Evolutionary conservation across 2,797 vertebrate species (phyloP).

Genomic region (Gymnodraco acuticeps): DNA sequence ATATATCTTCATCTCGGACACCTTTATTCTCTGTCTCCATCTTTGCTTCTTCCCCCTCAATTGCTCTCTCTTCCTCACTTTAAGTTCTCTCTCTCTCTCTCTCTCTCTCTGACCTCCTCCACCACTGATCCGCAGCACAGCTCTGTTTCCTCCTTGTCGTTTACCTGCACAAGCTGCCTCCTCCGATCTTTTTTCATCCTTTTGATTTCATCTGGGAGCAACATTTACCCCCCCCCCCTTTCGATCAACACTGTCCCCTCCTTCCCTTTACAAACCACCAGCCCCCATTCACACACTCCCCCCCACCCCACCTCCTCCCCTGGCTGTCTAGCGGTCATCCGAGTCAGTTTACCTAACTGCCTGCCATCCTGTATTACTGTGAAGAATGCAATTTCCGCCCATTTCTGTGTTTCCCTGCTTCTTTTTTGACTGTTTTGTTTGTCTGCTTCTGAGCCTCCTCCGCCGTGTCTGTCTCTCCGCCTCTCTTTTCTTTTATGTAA

Average conservation of each 20-base stretch:
- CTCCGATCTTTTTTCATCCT: constrained; percentile 40
- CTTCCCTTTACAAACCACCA: constrained; percentile 19
- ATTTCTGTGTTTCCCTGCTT: constrained; percentile 26
- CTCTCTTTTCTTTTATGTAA: constrained; percentile 45
- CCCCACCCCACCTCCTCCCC: not conserved
- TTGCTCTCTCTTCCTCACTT: not conserved
- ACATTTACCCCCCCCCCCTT: constrained; percentile 56
- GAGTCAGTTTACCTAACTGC: constrained; percentile 50
- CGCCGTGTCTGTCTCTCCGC: not conserved
- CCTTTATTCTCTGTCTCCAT: constrained; percentile 13
- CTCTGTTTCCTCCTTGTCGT: constrained; percentile 37
- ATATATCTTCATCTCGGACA: constrained; percentile 8
- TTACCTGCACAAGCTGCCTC: constrained; percentile 53
- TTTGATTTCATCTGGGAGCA: constrained; percentile 60
- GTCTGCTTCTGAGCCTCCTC: constrained; percentile 20
- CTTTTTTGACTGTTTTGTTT: constrained; percentile 17
- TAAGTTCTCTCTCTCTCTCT: not conserved
- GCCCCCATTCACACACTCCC: constrained; percentile 13
- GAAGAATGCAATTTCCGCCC: constrained; percentile 33
- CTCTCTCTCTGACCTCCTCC: not conserved
- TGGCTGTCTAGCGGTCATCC: constrained; percentile 28
- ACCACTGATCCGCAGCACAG: constrained; percentile 4
- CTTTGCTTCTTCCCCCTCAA: not conserved
- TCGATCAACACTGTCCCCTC: constrained; percentile 37
- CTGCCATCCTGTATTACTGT: constrained; percentile 52